Conservation (phyloP, 2,797 vertebrate species). For the Limnodromus scolopaceus region DNA sequence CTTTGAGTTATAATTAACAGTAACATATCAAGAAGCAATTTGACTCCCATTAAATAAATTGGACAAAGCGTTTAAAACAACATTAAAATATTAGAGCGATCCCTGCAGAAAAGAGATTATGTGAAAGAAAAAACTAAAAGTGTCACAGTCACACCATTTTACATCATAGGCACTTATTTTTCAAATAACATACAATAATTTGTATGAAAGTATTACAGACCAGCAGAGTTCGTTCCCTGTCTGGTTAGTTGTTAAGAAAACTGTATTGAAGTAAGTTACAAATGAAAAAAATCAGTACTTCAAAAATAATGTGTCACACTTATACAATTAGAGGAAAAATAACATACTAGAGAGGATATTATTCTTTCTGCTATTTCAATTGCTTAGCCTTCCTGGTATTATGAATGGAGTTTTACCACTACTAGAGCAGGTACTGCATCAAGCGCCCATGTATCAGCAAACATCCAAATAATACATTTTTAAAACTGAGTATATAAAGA, state of each 20-base stretch:
- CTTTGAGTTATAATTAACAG: not conserved
- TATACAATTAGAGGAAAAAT: not conserved
- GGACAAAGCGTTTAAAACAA: not conserved
- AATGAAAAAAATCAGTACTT: not conserved
- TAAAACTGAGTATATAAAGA: not conserved
- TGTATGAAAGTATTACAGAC: not conserved
- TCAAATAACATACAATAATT: not conserved
- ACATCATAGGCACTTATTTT: not conserved
- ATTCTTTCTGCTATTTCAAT: not conserved
- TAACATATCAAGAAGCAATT: not conserved
- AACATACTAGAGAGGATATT: fast-evolving
- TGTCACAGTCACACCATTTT: not conserved
- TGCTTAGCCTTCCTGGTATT: not conserved
- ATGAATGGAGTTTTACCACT: not conserved
- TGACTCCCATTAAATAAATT: not conserved
- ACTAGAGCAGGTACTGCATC: not conserved
- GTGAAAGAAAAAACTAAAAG: not conserved
- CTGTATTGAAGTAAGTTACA: not conserved
- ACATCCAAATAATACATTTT: not conserved
- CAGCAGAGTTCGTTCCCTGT: not conserved
- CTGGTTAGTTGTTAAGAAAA: not conserved
- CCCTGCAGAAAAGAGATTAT: not conserved
- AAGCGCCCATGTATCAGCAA: fast-evolving
- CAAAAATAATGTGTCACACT: not conserved
- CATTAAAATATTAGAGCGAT: not conserved